A percentile compares a stretch with the other conserved stretches of the same genome.
These are phyloP conservation scores for Trichonephila inaurata DNA, from an alignment of 1,140 invertebrate genomes.

Conservation along the genomic window DNA sequence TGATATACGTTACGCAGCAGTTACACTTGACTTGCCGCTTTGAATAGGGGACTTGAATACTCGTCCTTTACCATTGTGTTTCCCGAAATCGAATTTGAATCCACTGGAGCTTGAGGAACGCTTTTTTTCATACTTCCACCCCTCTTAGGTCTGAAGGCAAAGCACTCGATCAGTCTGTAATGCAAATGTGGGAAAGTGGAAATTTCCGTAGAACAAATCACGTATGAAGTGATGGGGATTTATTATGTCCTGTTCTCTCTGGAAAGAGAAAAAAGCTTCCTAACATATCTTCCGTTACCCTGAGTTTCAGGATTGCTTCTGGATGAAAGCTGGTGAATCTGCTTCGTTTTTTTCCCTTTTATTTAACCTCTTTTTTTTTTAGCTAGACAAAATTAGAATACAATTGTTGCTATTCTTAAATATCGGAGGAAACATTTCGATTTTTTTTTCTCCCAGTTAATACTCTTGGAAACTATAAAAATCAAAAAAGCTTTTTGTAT, in stretches of 20 bases:
- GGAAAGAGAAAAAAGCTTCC: neutral
- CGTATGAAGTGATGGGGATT: conserved; percentile 9
- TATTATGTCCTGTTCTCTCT: neutral
- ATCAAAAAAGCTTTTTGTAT: too few relatives aligned
- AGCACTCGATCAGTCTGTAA: neutral
- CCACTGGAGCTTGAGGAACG: conserved; percentile 18
- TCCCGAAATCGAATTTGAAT: conserved; percentile 28
- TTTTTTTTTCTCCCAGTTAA: too few relatives aligned
- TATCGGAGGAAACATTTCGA: neutral
- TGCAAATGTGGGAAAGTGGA: conserved; percentile 51
- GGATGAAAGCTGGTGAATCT: neutral
- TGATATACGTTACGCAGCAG: conserved; percentile 18
- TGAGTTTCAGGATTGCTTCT: conserved; percentile 1
- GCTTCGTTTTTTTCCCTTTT: neutral
- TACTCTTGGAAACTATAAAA: too few relatives aligned
- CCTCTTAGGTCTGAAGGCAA: neutral
- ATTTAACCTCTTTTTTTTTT: neutral
- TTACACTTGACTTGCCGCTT: conserved; percentile 56
- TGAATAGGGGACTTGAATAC: neutral
- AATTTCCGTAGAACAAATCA: conserved; percentile 49
- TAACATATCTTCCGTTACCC: neutral
- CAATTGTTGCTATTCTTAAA: neutral
- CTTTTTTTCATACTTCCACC: neutral
- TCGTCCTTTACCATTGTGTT: conserved; percentile 30
- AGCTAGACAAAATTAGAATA: neutral